phyloP scores from a whole-genome alignment of 2,888 invertebrate genomes.

The Drosophila antonietae region DNA sequence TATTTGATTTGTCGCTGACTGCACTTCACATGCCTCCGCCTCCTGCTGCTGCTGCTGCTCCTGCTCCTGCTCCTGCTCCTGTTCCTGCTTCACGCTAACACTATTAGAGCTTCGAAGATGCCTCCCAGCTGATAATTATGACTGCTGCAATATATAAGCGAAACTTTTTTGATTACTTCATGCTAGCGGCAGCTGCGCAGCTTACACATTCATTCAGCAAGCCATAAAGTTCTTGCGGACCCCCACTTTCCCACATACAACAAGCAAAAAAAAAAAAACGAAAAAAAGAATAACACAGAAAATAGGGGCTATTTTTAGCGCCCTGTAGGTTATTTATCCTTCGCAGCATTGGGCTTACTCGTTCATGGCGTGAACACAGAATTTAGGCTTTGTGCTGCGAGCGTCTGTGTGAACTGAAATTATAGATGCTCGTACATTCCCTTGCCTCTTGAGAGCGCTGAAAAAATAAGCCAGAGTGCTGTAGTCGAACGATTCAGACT shows the following conservation, averaged over 20 bases:
- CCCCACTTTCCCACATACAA: constrained; percentile 6
- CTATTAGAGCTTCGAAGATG: constrained; percentile 1
- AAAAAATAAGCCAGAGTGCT: neutral
- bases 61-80: too few relatives aligned
- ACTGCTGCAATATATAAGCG: constrained; percentile 71
- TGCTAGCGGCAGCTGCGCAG: constrained; percentile 79
- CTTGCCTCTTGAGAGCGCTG: neutral
- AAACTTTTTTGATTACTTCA: constrained; percentile 82
- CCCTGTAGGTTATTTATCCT: neutral
- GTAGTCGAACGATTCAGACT: too few relatives aligned
- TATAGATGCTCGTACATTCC: neutral
- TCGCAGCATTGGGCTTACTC: neutral
- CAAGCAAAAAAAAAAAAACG: constrained; percentile 8
- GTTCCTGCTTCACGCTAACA: neutral
- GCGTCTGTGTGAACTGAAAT: neutral
- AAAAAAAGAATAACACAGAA: neutral
- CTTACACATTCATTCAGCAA: constrained; percentile 57
- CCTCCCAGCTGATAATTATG: constrained; percentile 36
- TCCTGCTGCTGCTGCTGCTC: neutral
- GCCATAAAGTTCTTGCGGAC: constrained; percentile 63
- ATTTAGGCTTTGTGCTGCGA: neutral
- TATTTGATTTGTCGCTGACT: constrained; percentile 1
- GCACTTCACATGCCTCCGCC: neutral
- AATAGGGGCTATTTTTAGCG: neutral
- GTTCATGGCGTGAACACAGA: neutral